Percentiles rank a stretch among this genome's conserved stretches.
These are phyloP conservation scores for Junco hyemalis DNA, from an alignment of 2,113 vertebrate species.

Conservation along the genomic window DNA sequence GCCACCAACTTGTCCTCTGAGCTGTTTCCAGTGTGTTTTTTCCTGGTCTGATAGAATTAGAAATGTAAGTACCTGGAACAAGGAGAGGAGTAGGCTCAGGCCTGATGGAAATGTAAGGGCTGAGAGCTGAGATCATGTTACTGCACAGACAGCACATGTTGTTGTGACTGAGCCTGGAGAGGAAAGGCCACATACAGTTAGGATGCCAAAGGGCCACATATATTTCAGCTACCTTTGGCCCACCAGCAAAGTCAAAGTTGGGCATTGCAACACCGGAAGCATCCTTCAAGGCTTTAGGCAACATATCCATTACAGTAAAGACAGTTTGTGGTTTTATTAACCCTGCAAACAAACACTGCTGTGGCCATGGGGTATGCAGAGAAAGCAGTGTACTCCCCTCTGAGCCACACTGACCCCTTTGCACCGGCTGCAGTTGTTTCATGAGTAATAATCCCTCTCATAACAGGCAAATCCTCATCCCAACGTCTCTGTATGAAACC, in stretches of 20 bases:
- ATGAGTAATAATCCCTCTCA: not conserved
- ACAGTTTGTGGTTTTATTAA: not conserved
- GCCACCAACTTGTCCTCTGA: not conserved
- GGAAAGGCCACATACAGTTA: not conserved
- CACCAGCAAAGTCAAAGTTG: not conserved
- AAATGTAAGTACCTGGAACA: conserved; percentile 3
- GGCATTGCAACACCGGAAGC: not conserved
- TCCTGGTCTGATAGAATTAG: not conserved
- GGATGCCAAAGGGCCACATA: not conserved
- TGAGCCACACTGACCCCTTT: not conserved
- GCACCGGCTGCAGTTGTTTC: not conserved
- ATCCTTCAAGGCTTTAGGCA: not conserved
- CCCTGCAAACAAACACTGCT: not conserved
- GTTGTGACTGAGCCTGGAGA: not conserved
- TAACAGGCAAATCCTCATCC: not conserved
- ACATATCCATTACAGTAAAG: not conserved
- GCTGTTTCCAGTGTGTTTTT: not conserved
- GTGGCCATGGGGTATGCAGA: not conserved
- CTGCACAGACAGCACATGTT: not conserved
- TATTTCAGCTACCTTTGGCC: not conserved
- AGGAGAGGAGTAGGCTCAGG: not conserved
- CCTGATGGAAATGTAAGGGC: conserved; percentile 22
- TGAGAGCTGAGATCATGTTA: conserved; percentile 11
- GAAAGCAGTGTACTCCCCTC: not conserved
- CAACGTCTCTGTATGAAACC: not conserved